A percentile compares a stretch with the other conserved stretches of the same genome.
Conservation (phyloP, 2,113 vertebrate genomes). For the Ptilonorhynchus violaceus region DNA sequence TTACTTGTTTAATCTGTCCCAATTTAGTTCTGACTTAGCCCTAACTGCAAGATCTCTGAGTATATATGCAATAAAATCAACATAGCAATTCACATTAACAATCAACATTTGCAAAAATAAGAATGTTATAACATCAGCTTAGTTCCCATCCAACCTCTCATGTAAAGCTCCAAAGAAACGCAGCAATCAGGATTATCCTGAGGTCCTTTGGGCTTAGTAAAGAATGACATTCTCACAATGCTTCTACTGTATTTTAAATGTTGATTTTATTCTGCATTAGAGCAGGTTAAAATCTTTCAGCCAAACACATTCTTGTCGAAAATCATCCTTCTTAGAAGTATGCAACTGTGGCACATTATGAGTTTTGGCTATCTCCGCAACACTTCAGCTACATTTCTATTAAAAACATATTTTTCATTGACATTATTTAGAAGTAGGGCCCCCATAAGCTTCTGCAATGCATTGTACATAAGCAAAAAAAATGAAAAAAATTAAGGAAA, state of each 20-base stretch:
- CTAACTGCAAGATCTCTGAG: not conserved
- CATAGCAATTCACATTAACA: not conserved
- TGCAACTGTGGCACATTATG: not conserved
- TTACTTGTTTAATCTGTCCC: not conserved
- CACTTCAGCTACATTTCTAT: not conserved
- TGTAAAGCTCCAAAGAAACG: not conserved
- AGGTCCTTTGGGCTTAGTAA: not conserved
- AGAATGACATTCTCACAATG: slow-evolving; percentile 33
- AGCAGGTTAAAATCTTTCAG: not conserved
- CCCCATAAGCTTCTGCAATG: not conserved
- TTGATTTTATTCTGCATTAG: not conserved
- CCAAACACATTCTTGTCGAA: not conserved
- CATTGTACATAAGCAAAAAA: not conserved
- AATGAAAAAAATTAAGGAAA: not conserved
- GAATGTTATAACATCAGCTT: not conserved
- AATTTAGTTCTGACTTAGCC: not conserved
- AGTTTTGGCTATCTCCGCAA: not conserved
- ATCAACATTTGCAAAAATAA: not conserved
- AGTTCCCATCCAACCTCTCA: not conserved
- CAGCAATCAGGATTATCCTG: slow-evolving; percentile 16
- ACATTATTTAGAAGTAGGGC: not conserved
- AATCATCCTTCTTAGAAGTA: not conserved
- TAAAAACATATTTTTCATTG: not conserved
- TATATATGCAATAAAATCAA: not conserved
- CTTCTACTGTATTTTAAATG: slow-evolving; percentile 2